phyloP scores from a whole-genome alignment of 2,797 vertebrate genomes.

The Decapterus maruadsi region DNA sequence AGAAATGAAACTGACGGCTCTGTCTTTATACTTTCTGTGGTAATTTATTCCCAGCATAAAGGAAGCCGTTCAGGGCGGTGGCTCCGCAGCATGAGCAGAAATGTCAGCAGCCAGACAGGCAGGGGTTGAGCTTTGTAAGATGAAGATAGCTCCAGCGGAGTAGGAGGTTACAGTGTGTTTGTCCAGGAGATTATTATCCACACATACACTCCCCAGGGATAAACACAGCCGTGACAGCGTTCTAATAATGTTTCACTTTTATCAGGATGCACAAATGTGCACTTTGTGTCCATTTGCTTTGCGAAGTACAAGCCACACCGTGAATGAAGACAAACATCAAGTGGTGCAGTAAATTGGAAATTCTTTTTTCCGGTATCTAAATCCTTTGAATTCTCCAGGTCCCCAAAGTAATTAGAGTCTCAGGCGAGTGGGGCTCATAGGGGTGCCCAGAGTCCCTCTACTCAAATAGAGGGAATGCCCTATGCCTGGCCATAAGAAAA shows the following conservation, averaged over 20 bases:
- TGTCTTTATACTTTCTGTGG: slow-evolving; percentile 67
- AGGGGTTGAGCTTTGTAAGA: slow-evolving; percentile 69
- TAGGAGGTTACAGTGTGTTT: slow-evolving; percentile 80
- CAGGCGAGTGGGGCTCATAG: slow-evolving; percentile 81
- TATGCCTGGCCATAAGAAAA: slow-evolving; percentile 73
- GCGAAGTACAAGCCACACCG: slow-evolving; percentile 71
- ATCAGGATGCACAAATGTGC: slow-evolving; percentile 84
- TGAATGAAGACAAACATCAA: slow-evolving; percentile 87
- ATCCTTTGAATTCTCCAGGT: slow-evolving; percentile 89
- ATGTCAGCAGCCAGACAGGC: slow-evolving; percentile 56
- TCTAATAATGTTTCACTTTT: slow-evolving; percentile 88
- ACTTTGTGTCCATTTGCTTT: slow-evolving; percentile 82
- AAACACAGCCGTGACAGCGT: slow-evolving; percentile 77
- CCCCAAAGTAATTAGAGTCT: slow-evolving; percentile 90
- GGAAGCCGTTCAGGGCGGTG: slow-evolving; percentile 30
- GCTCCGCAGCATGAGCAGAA: slow-evolving; percentile 55
- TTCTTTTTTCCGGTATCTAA: slow-evolving; percentile 79
- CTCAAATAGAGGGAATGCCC: slow-evolving; percentile 81
- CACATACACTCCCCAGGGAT: slow-evolving; percentile 68
- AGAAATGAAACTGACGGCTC: slow-evolving; percentile 66
- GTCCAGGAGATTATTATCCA: slow-evolving; percentile 85
- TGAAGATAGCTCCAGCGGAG: slow-evolving; percentile 67
- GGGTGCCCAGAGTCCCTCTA: slow-evolving; percentile 77
- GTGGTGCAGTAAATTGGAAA: slow-evolving; percentile 88
- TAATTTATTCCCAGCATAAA: slow-evolving; percentile 54